Base-by-base conservation (phyloP, 2,888 invertebrate species). In the Lissocephala sabroskyi region DNA sequence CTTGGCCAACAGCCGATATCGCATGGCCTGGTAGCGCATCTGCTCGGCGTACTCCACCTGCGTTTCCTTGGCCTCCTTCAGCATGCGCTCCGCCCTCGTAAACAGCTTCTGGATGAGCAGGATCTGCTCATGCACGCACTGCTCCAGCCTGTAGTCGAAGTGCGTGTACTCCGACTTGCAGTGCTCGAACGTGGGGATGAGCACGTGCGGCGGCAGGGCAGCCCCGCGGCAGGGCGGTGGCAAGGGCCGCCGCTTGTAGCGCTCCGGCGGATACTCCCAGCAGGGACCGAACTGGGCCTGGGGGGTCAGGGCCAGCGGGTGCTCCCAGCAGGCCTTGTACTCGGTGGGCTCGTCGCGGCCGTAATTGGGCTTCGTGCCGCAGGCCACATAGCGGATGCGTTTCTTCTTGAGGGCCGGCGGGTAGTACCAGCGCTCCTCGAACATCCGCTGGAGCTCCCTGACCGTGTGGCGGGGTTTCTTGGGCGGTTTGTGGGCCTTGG, bases 231-330 rank as follows among this genome's bases (percentile, higher is more conserved):
- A 68, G 3, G 77, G 74, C 1, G 52, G 19, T 3, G 77, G 70
- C 6, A 50, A 28, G 1, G 77, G 74, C 1, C 49, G 53, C 3
- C 59, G 65, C 30, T 23, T 64, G 10, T 52, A 68, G 11, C 68
- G 70, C 19, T 55, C 45, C 0, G 74, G 64, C n/a, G 61, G 48
- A 51, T 74, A 78, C 18, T 78, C 71, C 71, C 71, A 71, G 41
- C 71, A 71, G 2, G 75, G 61, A 1, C 71, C 75, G 10, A 45
- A 59, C 1, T 11, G 39, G 6, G 43, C 32, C 18, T 56, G 13
- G 0, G 28, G 18, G 3, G 55, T 35, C 28, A 30, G 32, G 0
- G 16, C 13, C 10, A 45, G 29, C 5, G 67, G 61, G 2, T 47
- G 19, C n/a, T 57, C 45, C 71, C 71, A 71, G 42, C 71, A 71